A percentile compares a stretch with the other conserved stretches of the same genome.
Conservation (phyloP, 2,888 invertebrate species). For the Sceliomorpha sp. region DNA sequence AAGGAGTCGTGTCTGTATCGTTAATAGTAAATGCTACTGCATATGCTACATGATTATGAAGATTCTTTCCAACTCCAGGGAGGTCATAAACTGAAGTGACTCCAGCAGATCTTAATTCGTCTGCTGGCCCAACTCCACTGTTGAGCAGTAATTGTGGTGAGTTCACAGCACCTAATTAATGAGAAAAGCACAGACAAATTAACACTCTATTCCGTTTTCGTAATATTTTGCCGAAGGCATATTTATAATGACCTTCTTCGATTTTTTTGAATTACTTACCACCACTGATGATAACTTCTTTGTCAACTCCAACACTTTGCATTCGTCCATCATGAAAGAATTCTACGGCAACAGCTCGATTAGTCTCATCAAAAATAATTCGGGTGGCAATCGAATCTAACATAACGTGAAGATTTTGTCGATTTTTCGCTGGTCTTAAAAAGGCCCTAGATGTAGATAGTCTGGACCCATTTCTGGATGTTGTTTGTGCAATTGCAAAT, state of each 20-base stretch:
- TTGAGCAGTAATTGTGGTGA: constrained; percentile 95
- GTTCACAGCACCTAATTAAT: constrained; percentile 93
- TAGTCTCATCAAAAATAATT: constrained; percentile 86
- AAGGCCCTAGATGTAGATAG: constrained; percentile 91
- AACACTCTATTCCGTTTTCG: too few relatives aligned
- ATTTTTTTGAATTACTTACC: constrained; percentile 64
- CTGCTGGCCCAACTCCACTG: constrained; percentile 92
- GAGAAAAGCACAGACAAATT: too few relatives aligned
- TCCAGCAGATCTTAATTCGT: constrained; percentile 84
- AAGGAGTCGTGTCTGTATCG: constrained; percentile 91
- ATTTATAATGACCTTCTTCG: too few relatives aligned
- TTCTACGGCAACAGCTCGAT: constrained; percentile 90
- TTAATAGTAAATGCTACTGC: constrained; percentile 90
- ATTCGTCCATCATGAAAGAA: constrained; percentile 82
- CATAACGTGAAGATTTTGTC: constrained; percentile 90
- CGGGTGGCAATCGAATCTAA: constrained; percentile 90
- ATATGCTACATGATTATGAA: constrained; percentile 92
- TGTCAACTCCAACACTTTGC: constrained; percentile 84
- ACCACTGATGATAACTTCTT: constrained; percentile 85
- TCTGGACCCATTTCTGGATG: constrained; percentile 91
- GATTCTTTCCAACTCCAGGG: constrained; percentile 91
- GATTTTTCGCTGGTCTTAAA: constrained; percentile 87
- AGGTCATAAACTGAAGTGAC: constrained; percentile 87
- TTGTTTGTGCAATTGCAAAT: constrained; percentile 93
- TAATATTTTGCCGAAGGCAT: too few relatives aligned